Conservation (phyloP, 2,797 vertebrate species). For the Percopsis omiscomaycus region DNA sequence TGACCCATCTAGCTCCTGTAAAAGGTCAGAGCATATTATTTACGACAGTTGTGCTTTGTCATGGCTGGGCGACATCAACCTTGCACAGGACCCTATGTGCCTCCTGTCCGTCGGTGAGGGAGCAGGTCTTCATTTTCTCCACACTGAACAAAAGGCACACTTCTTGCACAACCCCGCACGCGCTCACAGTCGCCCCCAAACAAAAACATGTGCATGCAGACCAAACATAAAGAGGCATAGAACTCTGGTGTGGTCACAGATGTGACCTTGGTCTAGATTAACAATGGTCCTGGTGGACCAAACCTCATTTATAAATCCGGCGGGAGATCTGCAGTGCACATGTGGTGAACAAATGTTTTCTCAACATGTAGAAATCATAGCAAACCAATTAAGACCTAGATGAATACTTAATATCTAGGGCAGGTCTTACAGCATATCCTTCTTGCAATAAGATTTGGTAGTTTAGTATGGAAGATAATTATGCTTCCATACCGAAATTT, state of each 20-base stretch:
- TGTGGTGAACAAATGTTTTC: slow-evolving; percentile 18
- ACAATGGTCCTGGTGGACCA: slow-evolving; percentile 45
- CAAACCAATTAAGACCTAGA: too few species aligned
- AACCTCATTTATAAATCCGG: slow-evolving; percentile 47
- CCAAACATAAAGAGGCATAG: background rate
- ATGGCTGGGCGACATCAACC: slow-evolving; percentile 64
- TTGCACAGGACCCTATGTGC: slow-evolving; percentile 47
- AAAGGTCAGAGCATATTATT: slow-evolving; percentile 72
- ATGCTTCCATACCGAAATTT: too few species aligned
- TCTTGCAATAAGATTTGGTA: background rate
- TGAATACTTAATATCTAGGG: too few species aligned
- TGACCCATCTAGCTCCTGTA: slow-evolving; percentile 42
- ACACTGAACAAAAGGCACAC: background rate
- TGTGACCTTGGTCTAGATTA: slow-evolving; percentile 63
- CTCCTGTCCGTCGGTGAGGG: slow-evolving; percentile 42
- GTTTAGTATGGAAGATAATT: too few species aligned
- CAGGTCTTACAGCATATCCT: background rate
- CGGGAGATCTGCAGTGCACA: slow-evolving; percentile 30
- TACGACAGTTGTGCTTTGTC: slow-evolving; percentile 65
- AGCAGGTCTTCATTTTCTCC: slow-evolving; percentile 44
- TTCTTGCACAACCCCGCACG: background rate
- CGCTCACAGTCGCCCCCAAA: slow-evolving; percentile 4
- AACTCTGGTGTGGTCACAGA: background rate
- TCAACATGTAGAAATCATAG: background rate
- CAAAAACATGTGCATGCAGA: slow-evolving; percentile 1